These are phyloP conservation scores for Nesidiocoris tenuis DNA, from an alignment of 2,888 invertebrate genomes.

Conservation along the genomic window DNA sequence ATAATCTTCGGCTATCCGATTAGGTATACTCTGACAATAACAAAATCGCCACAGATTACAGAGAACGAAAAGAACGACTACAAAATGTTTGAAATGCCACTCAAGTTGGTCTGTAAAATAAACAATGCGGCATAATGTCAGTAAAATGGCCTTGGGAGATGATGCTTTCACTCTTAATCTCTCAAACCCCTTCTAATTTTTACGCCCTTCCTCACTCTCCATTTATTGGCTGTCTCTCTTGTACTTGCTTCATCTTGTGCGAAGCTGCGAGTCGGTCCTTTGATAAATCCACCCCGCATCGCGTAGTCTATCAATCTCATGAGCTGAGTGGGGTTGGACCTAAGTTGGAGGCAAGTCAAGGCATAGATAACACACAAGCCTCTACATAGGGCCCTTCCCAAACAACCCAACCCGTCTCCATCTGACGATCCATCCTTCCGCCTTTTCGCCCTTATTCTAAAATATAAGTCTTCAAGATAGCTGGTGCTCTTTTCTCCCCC, in stretches of 20 bases:
- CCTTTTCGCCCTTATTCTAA: constrained; percentile 26
- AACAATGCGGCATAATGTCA: too few species aligned
- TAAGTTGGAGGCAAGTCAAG: constrained; percentile 37
- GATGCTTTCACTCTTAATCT: too few species aligned
- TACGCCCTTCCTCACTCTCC: too few species aligned
- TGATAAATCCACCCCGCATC: constrained; percentile 36
- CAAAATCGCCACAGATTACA: too few species aligned
- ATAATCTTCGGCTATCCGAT: too few species aligned
- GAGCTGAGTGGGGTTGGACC: neutral
- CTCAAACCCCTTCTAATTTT: too few species aligned
- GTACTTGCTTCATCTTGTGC: neutral
- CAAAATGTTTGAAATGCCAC: too few species aligned
- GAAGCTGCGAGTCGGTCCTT: constrained; percentile 1
- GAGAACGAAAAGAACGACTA: too few species aligned
- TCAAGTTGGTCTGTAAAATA: too few species aligned
- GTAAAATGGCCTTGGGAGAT: too few species aligned
- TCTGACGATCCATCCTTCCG: neutral
- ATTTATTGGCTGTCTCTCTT: neutral
- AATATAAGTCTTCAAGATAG: constrained; percentile 39
- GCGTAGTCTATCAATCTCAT: constrained; percentile 33
- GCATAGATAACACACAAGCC: constrained; percentile 28
- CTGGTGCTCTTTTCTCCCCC: neutral
- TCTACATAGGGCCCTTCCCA: neutral
- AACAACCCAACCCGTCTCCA: neutral
- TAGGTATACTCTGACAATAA: too few species aligned